These are phyloP conservation scores for Pristionchus arcanus DNA, from an alignment of 2,888 invertebrate genomes.

Conservation along the genomic window DNA sequence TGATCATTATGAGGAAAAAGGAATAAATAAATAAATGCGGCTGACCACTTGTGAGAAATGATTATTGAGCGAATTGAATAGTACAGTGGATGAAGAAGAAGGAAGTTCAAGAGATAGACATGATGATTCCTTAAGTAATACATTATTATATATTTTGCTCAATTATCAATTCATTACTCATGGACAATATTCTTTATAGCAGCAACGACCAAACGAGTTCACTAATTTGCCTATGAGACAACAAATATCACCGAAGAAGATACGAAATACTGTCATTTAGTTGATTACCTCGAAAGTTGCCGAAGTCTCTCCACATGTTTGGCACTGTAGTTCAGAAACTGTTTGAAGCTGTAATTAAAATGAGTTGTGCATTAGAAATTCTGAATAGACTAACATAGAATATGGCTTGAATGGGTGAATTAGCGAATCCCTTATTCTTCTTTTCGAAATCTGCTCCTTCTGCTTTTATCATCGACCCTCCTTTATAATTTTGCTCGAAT, in stretches of 20 bases:
- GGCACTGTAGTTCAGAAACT: slow-evolving; percentile 71
- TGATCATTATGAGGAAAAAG: too few relatives aligned
- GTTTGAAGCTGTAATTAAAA: slow-evolving; percentile 66
- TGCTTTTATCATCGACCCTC: slow-evolving; percentile 62
- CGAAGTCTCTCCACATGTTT: slow-evolving; percentile 65
- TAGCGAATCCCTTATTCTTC: slow-evolving; percentile 64
- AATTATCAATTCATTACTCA: too few relatives aligned
- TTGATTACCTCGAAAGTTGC: slow-evolving; percentile 72
- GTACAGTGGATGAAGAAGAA: not conserved
- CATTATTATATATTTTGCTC: not conserved
- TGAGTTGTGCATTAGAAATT: not conserved
- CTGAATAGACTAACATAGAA: slow-evolving; percentile 67
- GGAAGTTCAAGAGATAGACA: slow-evolving; percentile 49
- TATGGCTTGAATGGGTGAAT: slow-evolving; percentile 71
- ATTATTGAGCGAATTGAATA: not conserved
- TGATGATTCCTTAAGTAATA: slow-evolving; percentile 42
- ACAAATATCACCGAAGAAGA: too few relatives aligned
- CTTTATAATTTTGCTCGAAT: slow-evolving; percentile 75
- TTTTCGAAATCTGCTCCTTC: slow-evolving; percentile 68
- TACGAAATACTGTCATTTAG: not conserved
- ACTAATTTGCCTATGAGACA: not conserved
- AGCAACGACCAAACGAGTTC: not conserved
- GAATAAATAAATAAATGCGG: not conserved
- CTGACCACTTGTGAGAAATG: slow-evolving; percentile 33
- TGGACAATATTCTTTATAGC: not conserved